These are phyloP conservation scores for Sorex fumeus DNA, from an alignment of 2,113 vertebrate genomes.

Conservation along the genomic window DNA sequence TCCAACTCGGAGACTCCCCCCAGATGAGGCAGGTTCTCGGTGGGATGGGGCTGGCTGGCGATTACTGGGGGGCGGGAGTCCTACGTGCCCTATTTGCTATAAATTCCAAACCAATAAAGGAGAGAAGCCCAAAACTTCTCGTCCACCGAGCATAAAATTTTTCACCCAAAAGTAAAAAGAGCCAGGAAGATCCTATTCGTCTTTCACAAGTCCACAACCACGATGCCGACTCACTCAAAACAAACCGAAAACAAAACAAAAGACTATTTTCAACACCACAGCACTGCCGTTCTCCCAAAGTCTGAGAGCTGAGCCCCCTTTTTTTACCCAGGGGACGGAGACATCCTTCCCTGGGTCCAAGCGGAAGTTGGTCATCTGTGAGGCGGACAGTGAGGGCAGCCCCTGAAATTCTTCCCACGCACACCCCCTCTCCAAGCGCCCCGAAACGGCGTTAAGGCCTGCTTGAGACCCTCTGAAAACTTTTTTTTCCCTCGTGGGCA, in stretches of 20 bases:
- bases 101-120: slow-evolving; percentile 75
- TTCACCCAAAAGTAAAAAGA: neutral
- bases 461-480: too few relatives aligned
- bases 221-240: neutral
- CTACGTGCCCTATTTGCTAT: slow-evolving; percentile 80
- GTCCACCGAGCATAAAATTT: neutral
- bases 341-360: neutral
- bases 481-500: neutral
- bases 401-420: neutral
- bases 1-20: slow-evolving; percentile 78
- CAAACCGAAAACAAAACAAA: neutral
- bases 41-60: slow-evolving; percentile 69
- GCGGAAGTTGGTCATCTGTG: neutral
- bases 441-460: too few relatives aligned
- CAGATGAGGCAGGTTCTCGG: slow-evolving; percentile 10
- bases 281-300: neutral
- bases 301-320: neutral
- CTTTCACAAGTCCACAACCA: neutral
- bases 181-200: neutral
- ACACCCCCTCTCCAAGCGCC: too few relatives aligned
- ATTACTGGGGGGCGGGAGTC: too few relatives aligned
- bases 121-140: neutral
- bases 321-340: neutral
- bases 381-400: neutral
- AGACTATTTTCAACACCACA: neutral